Conservation (phyloP, 2,113 vertebrate species). For the Brachypteracias leptosomus region DNA sequence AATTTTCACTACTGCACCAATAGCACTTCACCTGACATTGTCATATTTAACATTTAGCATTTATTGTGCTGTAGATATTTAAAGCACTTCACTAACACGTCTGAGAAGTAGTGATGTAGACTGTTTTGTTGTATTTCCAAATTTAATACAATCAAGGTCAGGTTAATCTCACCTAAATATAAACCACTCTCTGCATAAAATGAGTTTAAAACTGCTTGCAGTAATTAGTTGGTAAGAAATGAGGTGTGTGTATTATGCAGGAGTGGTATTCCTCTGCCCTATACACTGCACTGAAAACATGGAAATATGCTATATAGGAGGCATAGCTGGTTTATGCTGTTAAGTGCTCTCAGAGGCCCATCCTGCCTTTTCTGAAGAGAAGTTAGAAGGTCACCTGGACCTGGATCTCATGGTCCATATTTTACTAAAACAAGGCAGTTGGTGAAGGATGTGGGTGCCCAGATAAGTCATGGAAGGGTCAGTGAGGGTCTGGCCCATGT, state of each 20-base stretch:
- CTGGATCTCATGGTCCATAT: background rate
- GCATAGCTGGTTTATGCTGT: background rate
- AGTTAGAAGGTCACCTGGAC: background rate
- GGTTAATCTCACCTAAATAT: background rate
- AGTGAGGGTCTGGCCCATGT: rapidly evolving
- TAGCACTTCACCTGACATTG: background rate
- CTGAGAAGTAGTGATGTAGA: background rate
- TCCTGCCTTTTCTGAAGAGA: background rate
- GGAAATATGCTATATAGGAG: background rate
- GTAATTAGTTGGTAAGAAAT: background rate
- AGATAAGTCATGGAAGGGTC: background rate
- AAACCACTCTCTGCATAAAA: background rate
- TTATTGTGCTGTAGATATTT: background rate
- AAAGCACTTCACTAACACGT: background rate
- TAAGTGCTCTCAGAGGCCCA: background rate
- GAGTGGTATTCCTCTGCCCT: background rate
- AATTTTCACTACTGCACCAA: background rate
- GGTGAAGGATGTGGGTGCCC: background rate
- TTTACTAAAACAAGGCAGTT: background rate
- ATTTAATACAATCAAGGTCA: background rate
- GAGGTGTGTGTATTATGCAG: background rate
- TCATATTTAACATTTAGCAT: background rate
- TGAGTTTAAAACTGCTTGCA: background rate
- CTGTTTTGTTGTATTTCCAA: background rate
- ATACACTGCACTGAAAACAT: background rate